phyloP scores from a whole-genome alignment of 2,888 invertebrate genomes.

The Carcina quercana region DNA sequence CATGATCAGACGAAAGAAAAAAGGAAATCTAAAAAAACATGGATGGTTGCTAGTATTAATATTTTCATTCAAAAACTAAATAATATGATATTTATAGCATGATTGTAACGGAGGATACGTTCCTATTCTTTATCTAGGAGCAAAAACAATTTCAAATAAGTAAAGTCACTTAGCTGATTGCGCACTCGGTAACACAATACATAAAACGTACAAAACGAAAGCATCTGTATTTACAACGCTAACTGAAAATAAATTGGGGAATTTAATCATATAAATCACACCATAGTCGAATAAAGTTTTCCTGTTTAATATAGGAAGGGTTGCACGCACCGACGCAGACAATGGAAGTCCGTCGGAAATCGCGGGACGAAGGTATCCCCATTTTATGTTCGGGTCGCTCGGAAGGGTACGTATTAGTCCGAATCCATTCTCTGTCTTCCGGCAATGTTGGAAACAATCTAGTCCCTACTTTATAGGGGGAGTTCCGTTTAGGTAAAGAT shows the following conservation, averaged over 20 bases:
- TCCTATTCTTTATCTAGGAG: too few relatives aligned
- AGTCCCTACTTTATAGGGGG: constrained; percentile 51
- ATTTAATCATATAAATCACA: constrained; percentile 31
- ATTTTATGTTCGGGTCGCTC: constrained; percentile 56
- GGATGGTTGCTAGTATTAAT: too few relatives aligned
- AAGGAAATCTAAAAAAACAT: too few relatives aligned
- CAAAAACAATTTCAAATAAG: too few relatives aligned
- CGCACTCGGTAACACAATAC: too few relatives aligned
- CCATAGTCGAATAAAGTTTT: constrained; percentile 46
- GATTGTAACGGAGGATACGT: too few relatives aligned
- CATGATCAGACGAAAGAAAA: too few relatives aligned
- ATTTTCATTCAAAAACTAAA: too few relatives aligned
- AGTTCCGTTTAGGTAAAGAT: constrained; percentile 21
- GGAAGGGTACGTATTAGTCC: constrained; percentile 56
- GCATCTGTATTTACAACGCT: not conserved
- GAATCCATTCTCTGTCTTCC: constrained; percentile 61
- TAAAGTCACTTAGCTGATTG: too few relatives aligned
- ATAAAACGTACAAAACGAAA: too few relatives aligned
- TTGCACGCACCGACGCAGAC: constrained; percentile 58
- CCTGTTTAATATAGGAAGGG: constrained; percentile 48
- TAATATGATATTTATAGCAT: too few relatives aligned
- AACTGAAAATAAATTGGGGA: constrained; percentile 2
- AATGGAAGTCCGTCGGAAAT: constrained; percentile 56
- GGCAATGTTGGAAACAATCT: constrained; percentile 58
- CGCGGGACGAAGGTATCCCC: constrained; percentile 54